These are phyloP conservation scores for Trisateles emortualis DNA, from an alignment of 2,888 invertebrate species.

Conservation along the genomic window DNA sequence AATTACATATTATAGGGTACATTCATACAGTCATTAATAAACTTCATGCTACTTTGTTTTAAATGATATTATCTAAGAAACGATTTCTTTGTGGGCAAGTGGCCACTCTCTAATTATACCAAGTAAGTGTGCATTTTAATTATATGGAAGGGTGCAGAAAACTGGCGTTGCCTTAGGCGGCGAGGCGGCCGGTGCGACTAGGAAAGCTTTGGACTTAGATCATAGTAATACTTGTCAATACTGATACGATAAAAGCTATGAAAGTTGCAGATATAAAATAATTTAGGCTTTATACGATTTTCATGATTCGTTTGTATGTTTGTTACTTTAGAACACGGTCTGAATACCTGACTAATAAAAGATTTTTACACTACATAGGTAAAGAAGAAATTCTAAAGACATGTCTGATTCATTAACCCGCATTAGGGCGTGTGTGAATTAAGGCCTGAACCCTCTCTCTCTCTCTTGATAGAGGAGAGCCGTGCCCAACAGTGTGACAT, in stretches of 20 bases:
- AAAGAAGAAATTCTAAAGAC: too few species aligned
- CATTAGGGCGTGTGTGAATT: too few species aligned
- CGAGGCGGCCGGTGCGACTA: slow-evolving; percentile 16
- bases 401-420: too few species aligned
- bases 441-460: too few species aligned
- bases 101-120: slow-evolving; percentile 66
- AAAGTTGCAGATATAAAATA: not conserved
- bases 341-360: too few species aligned
- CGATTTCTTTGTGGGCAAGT: slow-evolving; percentile 70
- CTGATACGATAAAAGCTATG: not conserved
- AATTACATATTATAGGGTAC: slow-evolving; percentile 39
- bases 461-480: too few species aligned
- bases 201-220: slow-evolving; percentile 49
- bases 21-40: slow-evolving; percentile 55
- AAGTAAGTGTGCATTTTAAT: slow-evolving; percentile 77
- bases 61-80: slow-evolving; percentile 73
- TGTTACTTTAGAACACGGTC: too few species aligned
- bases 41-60: slow-evolving; percentile 59
- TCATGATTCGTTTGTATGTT: too few species aligned
- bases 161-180: slow-evolving; percentile 62
- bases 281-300: too few species aligned
- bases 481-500: too few species aligned
- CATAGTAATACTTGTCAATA: slow-evolving; percentile 11
- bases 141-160: slow-evolving; percentile 75
- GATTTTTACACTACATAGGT: too few species aligned